Evolutionary conservation across 2,113 vertebrate species (phyloP).

Genomic region (Dicrurus megarhynchus): DNA sequence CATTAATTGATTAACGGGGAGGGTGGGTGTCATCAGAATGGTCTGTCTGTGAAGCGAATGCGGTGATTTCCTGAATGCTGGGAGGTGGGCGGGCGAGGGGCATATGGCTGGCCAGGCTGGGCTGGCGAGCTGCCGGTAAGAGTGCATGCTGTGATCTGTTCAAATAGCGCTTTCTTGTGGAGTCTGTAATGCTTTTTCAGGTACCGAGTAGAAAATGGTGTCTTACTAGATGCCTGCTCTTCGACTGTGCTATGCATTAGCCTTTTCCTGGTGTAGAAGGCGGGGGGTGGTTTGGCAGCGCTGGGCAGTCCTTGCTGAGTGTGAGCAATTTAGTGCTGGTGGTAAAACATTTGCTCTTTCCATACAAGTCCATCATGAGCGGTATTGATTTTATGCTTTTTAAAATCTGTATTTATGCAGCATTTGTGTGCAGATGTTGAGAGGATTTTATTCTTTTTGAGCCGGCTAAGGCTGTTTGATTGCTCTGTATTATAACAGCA

Average conservation of each 20-base stretch:
- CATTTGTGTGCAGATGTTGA: not conserved
- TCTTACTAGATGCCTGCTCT: not conserved
- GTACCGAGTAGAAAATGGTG: slow-evolving; percentile 20
- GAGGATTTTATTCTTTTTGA: not conserved
- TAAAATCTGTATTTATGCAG: not conserved
- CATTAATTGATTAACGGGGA: slow-evolving; percentile 12
- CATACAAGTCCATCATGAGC: not conserved
- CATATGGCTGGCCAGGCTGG: slow-evolving; percentile 70
- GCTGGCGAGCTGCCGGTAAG: slow-evolving; percentile 65
- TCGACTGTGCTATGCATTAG: not conserved
- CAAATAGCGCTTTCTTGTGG: not conserved
- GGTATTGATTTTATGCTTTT: not conserved
- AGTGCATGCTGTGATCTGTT: not conserved
- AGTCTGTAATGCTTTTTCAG: not conserved
- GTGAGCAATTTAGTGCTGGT: not conserved
- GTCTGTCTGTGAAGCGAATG: not conserved
- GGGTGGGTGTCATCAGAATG: not conserved
- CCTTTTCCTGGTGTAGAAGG: not conserved
- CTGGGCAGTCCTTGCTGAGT: not conserved
- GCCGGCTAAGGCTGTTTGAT: not conserved
- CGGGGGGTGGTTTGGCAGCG: not conserved
- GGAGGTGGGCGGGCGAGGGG: not conserved
- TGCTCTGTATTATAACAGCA: not conserved
- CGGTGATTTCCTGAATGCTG: not conserved
- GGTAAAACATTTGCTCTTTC: not conserved